A percentile compares a stretch with the other conserved stretches of the same genome.
Conservation (phyloP, 1,140 invertebrate species). For the Meteorus sp. region DNA sequence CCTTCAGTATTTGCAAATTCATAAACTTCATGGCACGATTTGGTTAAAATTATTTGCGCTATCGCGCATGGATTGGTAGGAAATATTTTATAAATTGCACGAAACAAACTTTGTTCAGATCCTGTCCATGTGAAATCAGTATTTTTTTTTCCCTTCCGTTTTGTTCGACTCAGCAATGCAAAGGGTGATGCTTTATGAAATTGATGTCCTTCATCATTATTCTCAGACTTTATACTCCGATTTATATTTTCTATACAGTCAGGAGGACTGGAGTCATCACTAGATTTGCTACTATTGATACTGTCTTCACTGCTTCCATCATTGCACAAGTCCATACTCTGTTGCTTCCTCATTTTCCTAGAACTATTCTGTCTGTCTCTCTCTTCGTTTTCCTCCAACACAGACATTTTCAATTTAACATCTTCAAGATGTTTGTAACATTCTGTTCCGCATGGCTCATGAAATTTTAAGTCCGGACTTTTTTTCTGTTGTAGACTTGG, state of each 20-base stretch:
- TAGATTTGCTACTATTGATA: constrained; percentile 78
- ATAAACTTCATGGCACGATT: constrained; percentile 93
- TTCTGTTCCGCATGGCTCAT: constrained; percentile 81
- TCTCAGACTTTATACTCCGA: constrained; percentile 48
- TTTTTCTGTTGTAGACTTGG: constrained; percentile 87
- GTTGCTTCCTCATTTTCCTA: constrained; percentile 68
- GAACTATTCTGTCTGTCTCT: constrained; percentile 61
- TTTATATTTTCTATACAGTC: constrained; percentile 57
- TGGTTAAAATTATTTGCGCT: constrained; percentile 88
- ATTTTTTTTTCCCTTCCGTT: constrained; percentile 56
- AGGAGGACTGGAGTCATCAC: constrained; percentile 52
- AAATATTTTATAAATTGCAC: constrained; percentile 88
- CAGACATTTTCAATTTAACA: constrained; percentile 78
- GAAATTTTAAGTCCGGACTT: constrained; percentile 84
- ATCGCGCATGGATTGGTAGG: constrained; percentile 92
- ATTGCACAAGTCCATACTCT: constrained; percentile 82
- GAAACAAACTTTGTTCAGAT: constrained; percentile 90
- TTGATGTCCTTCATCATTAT: constrained; percentile 48
- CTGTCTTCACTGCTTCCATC: constrained; percentile 92
- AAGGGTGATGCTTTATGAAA: constrained; percentile 58
- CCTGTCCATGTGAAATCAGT: constrained; percentile 79
- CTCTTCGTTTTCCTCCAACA: constrained; percentile 62
- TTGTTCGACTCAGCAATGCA: constrained; percentile 59
- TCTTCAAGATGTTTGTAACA: constrained; percentile 89
- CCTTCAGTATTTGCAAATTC: constrained; percentile 89